phyloP scores from a whole-genome alignment of 2,888 invertebrate genomes.

The Philereme transversata region DNA sequence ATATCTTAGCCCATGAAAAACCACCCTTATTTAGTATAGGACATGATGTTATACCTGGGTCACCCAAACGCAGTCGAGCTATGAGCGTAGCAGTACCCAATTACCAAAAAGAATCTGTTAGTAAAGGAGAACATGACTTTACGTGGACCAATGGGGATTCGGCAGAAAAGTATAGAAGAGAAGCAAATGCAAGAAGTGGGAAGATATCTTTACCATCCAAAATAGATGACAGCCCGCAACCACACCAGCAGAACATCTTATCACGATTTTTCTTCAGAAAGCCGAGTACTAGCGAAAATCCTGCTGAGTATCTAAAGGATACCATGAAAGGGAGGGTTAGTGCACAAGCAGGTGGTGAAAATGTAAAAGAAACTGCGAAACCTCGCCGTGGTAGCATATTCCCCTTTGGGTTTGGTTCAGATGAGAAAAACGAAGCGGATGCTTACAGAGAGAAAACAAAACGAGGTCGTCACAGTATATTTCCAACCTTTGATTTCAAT shows the following conservation, averaged over 20 bases:
- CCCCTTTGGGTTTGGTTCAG: slow-evolving; percentile 59
- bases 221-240: slow-evolving; percentile 44
- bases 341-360: slow-evolving; percentile 58
- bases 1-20: slow-evolving; percentile 89
- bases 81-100: slow-evolving; percentile 84
- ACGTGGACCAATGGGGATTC: slow-evolving; percentile 89
- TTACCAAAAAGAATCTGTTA: slow-evolving; percentile 69
- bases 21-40: slow-evolving; percentile 83
- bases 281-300: slow-evolving; percentile 63
- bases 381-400: slow-evolving; percentile 70
- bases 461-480: slow-evolving; percentile 68
- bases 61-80: slow-evolving; percentile 83
- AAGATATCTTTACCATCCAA: slow-evolving; percentile 70
- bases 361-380: slow-evolving; percentile 47
- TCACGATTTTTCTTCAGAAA: slow-evolving; percentile 64
- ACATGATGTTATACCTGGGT: slow-evolving; percentile 62
- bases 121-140: slow-evolving; percentile 78
- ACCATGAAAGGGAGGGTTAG: slow-evolving; percentile 65
- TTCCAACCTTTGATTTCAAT: slow-evolving; percentile 70
- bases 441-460: slow-evolving; percentile 70
- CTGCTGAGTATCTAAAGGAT: slow-evolving; percentile 66
- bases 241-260: slow-evolving; percentile 61
- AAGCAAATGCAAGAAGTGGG: slow-evolving; percentile 71
- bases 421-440: slow-evolving; percentile 60
- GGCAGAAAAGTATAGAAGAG: slow-evolving; percentile 83